These are phyloP conservation scores for Sipha maydis DNA, from an alignment of 2,888 invertebrate species.

Conservation along the genomic window DNA sequence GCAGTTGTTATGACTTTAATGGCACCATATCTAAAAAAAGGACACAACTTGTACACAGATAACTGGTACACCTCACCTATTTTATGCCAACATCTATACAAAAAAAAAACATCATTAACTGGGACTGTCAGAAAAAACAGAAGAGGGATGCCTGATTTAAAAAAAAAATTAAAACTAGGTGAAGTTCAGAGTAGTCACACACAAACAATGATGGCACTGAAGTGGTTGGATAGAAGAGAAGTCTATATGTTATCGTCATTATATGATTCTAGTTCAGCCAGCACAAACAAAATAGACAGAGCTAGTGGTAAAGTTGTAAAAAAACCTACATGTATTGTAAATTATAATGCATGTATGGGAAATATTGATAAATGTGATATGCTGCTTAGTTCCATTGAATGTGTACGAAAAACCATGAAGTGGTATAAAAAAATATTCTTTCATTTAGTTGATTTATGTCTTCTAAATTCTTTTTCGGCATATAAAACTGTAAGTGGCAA, in stretches of 20 bases:
- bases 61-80: slow-evolving; percentile 18
- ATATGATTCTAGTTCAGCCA: background rate
- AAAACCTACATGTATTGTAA: slow-evolving; percentile 22
- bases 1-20: slow-evolving; percentile 7
- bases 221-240: slow-evolving; percentile 9
- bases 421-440: slow-evolving; percentile 33
- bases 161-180: background rate
- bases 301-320: slow-evolving; percentile 11
- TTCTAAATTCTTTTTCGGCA: background rate
- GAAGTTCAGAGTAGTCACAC: background rate
- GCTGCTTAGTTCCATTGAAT: background rate
- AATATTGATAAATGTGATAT: background rate
- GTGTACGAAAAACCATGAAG: background rate
- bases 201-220: background rate
- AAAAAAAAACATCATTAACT: slow-evolving; percentile 11
- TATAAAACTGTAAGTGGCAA: background rate
- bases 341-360: background rate
- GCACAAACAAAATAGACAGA: background rate
- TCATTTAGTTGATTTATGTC: background rate
- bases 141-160: slow-evolving; percentile 22
- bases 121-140: background rate
- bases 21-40: slow-evolving; percentile 8
- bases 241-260: slow-evolving; percentile 14
- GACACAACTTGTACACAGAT: slow-evolving; percentile 9
- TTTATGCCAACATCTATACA: background rate